Conservation (phyloP, 2,888 invertebrate species). For the Bellardia bayeri region DNA sequence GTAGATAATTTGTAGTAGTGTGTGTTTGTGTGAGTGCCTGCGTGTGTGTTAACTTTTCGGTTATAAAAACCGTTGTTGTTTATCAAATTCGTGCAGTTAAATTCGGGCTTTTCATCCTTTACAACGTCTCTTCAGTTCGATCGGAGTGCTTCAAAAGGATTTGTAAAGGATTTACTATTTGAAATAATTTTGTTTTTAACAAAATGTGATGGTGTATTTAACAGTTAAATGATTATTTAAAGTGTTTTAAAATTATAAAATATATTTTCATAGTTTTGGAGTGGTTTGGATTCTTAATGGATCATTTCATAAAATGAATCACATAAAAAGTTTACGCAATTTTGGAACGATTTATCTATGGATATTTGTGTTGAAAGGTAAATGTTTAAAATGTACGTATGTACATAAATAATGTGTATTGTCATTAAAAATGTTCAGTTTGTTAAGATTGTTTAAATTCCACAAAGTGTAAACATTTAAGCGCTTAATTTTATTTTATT, state of each 20-base stretch:
- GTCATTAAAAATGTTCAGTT: no score
- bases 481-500: no score
- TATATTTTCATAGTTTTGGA: neutral
- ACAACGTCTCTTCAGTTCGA: slow-evolving; percentile 6
- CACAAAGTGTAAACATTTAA: no score
- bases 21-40: neutral
- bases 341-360: slow-evolving; percentile 66
- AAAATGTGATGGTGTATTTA: slow-evolving; percentile 64
- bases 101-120: slow-evolving; percentile 23
- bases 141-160: slow-evolving; percentile 8
- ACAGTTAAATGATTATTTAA: slow-evolving; percentile 32
- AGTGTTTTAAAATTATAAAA: neutral
- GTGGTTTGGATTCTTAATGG: slow-evolving; percentile 58
- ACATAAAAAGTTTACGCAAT: slow-evolving; percentile 57
- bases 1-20: neutral
- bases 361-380: slow-evolving; percentile 68
- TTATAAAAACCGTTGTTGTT: slow-evolving; percentile 63
- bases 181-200: slow-evolving; percentile 1
- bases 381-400: neutral
- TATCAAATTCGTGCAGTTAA: slow-evolving; percentile 53
- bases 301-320: slow-evolving; percentile 59
- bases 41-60: slow-evolving; percentile 24
- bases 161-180: neutral
- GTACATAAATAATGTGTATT: no score
- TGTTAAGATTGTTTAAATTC: no score